Evolutionary conservation across 2,797 vertebrate species (phyloP).

Genomic region (Trichosurus vulpecula): DNA sequence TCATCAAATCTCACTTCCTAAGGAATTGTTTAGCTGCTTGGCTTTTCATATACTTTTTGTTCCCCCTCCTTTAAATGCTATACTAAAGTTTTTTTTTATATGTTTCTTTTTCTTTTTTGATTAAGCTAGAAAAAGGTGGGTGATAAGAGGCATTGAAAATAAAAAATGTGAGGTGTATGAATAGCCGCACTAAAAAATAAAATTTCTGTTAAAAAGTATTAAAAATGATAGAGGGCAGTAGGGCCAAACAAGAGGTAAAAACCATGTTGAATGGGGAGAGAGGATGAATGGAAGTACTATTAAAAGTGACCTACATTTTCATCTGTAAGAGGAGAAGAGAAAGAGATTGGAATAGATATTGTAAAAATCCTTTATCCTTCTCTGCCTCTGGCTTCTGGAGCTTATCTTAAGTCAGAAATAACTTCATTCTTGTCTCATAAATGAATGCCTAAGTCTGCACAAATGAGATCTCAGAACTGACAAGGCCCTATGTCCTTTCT

Average conservation of each 20-base stretch:
- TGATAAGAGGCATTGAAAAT: background rate
- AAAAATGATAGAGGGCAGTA: constrained; percentile 14
- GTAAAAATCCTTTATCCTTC: background rate
- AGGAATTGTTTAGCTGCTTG: background rate
- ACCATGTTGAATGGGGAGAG: constrained; percentile 34
- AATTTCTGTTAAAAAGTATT: constrained; percentile 37
- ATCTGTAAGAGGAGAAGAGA: constrained; percentile 8
- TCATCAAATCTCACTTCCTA: background rate
- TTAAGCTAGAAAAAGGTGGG: background rate
- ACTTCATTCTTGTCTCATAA: constrained; percentile 44
- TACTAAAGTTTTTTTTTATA: background rate
- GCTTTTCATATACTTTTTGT: background rate
- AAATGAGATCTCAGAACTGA: constrained; percentile 27
- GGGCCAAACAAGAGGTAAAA: background rate
- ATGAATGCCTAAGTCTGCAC: background rate
- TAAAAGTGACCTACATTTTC: constrained; percentile 51
- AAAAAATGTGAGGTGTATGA: background rate
- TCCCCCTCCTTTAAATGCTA: background rate
- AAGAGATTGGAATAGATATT: constrained; percentile 1
- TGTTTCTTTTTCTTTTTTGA: background rate
- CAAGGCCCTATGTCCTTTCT: constrained; percentile 31
- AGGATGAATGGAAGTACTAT: constrained; percentile 30
- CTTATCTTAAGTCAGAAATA: constrained; percentile 39
- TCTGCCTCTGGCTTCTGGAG: background rate
- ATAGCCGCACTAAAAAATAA: constrained; percentile 6